These are phyloP conservation scores for Drosophila trapezifrons DNA, from an alignment of 1,140 invertebrate genomes.

Conservation along the genomic window DNA sequence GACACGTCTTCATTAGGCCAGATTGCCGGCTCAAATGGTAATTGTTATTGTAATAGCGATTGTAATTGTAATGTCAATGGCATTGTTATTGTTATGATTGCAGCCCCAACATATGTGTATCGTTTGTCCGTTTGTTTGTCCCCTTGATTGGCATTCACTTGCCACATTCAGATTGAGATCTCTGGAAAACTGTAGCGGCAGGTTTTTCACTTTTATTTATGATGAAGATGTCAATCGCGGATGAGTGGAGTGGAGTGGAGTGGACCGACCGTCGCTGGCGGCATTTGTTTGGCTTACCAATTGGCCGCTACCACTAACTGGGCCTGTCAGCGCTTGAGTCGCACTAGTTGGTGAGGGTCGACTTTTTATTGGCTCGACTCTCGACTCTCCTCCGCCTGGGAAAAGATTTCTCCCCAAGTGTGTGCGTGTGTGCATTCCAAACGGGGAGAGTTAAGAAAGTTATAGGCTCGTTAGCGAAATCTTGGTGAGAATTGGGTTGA, in stretches of 20 bases:
- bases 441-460: slow-evolving; percentile 51
- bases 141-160: slow-evolving; percentile 80
- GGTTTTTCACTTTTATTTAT: slow-evolving; percentile 84
- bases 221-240: slow-evolving; percentile 83
- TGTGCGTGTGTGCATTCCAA: slow-evolving; percentile 13
- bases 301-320: slow-evolving; percentile 46
- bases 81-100: slow-evolving; percentile 75
- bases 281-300: slow-evolving; percentile 78
- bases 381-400: slow-evolving; percentile 48
- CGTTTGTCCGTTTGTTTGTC: slow-evolving; percentile 59
- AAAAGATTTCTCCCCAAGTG: slow-evolving; percentile 56
- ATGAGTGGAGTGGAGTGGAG: slow-evolving; percentile 18
- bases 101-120: slow-evolving; percentile 13
- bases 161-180: slow-evolving; percentile 69
- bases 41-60: slow-evolving; percentile 52
- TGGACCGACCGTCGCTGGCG: slow-evolving; percentile 58
- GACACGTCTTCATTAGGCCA: slow-evolving; percentile 68
- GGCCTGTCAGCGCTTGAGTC: slow-evolving; percentile 43
- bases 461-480: slow-evolving; percentile 19
- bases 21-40: slow-evolving; percentile 42
- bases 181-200: slow-evolving; percentile 51
- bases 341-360: slow-evolving; percentile 58
- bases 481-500: slow-evolving; percentile 17
- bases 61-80: slow-evolving; percentile 63
- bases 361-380: slow-evolving; percentile 29